Base-by-base conservation (phyloP, 2,888 invertebrate genomes). In the Spisula subtruncata region DNA sequence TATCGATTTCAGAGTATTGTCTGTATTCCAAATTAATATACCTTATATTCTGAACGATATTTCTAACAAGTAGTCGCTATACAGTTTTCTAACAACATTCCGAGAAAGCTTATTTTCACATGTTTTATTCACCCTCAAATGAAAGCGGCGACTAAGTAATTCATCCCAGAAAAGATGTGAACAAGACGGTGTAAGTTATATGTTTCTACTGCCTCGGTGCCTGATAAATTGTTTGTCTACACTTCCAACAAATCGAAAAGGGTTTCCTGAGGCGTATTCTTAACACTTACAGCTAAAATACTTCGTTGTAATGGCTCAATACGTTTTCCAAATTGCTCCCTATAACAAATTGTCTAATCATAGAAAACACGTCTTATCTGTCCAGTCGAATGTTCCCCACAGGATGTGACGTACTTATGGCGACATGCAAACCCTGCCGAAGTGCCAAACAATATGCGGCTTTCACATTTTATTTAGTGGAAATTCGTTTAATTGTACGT, bases 391-490 rank as follows among this genome's bases (percentile, higher is more conserved):
- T 95, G 95, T 86, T 94, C 94, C 10, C 91, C 91, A 2, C n/a
- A n/a, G n/a, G n/a, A n/a, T n/a, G n/a, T n/a, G n/a, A n/a, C n/a
- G n/a, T n/a, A n/a, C n/a, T n/a, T 89, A 51, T 95, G 95, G 94
- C 88, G 93, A 18, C 92, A 93, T 60, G 94, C 93, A 46, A 92
- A 92, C 25, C 98, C 98, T 1, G 98, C 99, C 0, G 98, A 98
- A 96, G 98, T 98, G 96, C 98, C 98, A 6, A 98, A 98, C 0
- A 99, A 98, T 83, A 98, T 99, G 98, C 98, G 98, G 0, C 97
- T 99, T 29, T 99, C 99, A 1, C 99, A 97, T 99, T 99, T 96
- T 99, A 99, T 97, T 97, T 99, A 93, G 98, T 98, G 32, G 92
- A 90, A 90, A 93, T 20, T 98, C 92, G 16, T 95, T 89, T 82